A percentile compares a stretch with the other conserved stretches of the same genome.
Conservation (phyloP, 1,140 invertebrate genomes). For the Parasteatoda tepidariorum region DNA sequence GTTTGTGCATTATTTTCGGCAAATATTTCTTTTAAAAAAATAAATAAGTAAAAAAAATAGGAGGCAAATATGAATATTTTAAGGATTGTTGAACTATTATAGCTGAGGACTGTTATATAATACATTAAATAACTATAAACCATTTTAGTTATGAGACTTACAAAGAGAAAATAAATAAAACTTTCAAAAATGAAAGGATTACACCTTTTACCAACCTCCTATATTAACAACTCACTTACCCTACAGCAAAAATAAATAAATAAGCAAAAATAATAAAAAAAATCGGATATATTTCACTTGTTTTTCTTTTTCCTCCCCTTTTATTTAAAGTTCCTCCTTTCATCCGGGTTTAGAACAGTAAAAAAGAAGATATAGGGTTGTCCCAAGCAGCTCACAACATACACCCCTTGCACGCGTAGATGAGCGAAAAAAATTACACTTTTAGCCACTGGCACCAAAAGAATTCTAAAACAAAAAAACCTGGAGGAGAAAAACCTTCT, state of each 20-base stretch:
- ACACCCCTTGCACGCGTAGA: constrained; percentile 35
- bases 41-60: no score
- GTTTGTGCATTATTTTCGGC: no score
- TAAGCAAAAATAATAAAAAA: no score
- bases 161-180: no score
- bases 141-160: no score
- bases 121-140: no score
- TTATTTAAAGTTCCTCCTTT: constrained; percentile 1
- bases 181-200: not conserved
- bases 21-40: no score
- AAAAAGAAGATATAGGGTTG: not conserved
- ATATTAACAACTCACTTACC: not conserved
- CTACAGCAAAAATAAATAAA: not conserved
- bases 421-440: not conserved
- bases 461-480: not conserved
- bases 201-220: not conserved
- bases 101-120: no score
- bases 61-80: no score
- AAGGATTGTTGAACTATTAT: no score
- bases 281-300: not conserved
- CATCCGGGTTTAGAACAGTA: constrained; percentile 10
- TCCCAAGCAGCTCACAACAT: not conserved
- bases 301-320: not conserved
- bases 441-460: not conserved
- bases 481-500: not conserved